phyloP scores from a whole-genome alignment of 2,797 vertebrate species.

The Molothrus aeneus region DNA sequence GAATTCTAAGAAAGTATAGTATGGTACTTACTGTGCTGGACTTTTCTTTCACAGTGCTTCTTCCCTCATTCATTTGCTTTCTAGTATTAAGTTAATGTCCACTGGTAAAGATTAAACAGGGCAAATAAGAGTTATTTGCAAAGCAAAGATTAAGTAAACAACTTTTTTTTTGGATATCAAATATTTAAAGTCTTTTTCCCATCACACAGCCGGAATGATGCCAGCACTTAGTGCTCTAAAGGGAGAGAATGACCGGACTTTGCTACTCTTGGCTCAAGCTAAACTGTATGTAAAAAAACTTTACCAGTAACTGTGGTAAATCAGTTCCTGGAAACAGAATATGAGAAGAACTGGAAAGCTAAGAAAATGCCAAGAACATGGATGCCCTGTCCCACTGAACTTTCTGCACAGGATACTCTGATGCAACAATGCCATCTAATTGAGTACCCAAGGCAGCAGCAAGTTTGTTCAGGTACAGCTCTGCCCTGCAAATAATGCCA shows the following conservation, averaged over 20 bases:
- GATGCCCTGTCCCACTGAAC: not conserved
- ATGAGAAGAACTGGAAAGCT: not conserved
- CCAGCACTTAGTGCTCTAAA: not conserved
- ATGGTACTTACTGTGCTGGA: slow-evolving; percentile 27
- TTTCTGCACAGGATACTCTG: not conserved
- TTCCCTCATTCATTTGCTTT: not conserved
- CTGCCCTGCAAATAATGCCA: not conserved
- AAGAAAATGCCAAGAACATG: not conserved
- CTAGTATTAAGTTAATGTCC: not conserved
- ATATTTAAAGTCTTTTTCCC: not conserved
- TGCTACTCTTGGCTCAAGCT: not conserved
- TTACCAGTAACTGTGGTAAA: not conserved
- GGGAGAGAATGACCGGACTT: not conserved
- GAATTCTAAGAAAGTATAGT: not conserved
- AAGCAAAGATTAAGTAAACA: slow-evolving; percentile 16
- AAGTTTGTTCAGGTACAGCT: not conserved
- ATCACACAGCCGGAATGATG: not conserved
- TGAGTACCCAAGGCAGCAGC: not conserved
- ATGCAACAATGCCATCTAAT: not conserved
- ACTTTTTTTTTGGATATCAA: not conserved
- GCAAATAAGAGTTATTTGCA: slow-evolving; percentile 25
- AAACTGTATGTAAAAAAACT: not conserved
- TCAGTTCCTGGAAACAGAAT: not conserved
- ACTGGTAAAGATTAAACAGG: slow-evolving; percentile 59
- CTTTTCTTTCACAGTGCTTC: not conserved